Conservation (phyloP, 2,113 vertebrate genomes). For the Dolichallabes microphthalmus region DNA sequence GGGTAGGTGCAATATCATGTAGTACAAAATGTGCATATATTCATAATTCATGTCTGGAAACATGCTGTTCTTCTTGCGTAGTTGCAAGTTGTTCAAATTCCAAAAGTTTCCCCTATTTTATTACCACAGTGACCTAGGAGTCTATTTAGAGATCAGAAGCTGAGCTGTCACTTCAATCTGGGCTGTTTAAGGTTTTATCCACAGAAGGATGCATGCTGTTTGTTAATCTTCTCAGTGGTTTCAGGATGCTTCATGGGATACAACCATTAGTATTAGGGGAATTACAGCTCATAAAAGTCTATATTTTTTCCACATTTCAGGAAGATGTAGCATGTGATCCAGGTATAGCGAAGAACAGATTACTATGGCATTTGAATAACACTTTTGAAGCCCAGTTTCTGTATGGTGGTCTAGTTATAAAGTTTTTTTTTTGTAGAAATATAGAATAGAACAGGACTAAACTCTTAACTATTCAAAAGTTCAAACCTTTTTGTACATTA, state of each 20-base stretch:
- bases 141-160: not conserved
- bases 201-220: not conserved
- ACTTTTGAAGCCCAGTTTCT: not conserved
- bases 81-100: not conserved
- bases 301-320: not conserved
- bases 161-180: not conserved
- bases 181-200: not conserved
- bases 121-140: not conserved
- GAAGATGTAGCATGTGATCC: not conserved
- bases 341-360: not conserved
- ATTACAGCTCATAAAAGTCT: slow-evolving; percentile 1
- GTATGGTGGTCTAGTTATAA: not conserved
- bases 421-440: no score
- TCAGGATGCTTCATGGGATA: not conserved
- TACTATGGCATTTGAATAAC: no score
- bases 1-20: slow-evolving; percentile 10
- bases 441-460: no score
- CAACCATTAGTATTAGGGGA: not conserved
- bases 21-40: not conserved
- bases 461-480: no score
- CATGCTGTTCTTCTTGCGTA: not conserved
- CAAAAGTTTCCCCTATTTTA: not conserved
- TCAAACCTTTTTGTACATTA: no score
- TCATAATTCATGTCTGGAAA: slow-evolving; percentile 3
- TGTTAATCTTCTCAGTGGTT: not conserved